These are phyloP conservation scores for Sigmodon hispidus DNA, from an alignment of 2,113 vertebrate genomes.

Conservation along the genomic window DNA sequence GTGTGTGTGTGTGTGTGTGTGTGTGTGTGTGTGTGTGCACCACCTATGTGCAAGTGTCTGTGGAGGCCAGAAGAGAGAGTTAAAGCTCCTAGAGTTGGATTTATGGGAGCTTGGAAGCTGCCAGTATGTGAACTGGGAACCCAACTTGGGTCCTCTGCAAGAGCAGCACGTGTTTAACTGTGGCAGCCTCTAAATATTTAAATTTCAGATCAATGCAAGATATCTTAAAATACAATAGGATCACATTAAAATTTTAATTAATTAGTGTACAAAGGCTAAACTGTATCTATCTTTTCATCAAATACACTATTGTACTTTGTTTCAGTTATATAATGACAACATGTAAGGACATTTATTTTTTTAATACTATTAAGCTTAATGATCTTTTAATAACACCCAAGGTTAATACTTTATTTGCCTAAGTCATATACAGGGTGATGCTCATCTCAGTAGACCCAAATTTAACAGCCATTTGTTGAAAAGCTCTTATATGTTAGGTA, in stretches of 20 bases:
- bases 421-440: neutral
- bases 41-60: neutral
- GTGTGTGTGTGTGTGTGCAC: neutral
- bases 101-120: neutral
- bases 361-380: constrained; percentile 13
- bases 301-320: neutral
- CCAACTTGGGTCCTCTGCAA: neutral
- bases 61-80: neutral
- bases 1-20: neutral
- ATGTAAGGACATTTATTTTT: neutral
- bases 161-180: neutral
- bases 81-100: too few species aligned
- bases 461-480: constrained; percentile 19
- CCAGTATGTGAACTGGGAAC: neutral
- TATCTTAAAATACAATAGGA: neutral
- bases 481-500: neutral
- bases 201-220: neutral
- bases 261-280: neutral
- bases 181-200: neutral
- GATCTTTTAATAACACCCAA: neutral
- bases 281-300: neutral
- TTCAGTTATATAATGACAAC: neutral
- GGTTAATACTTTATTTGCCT: neutral
- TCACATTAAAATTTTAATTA: neutral
- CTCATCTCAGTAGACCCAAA: neutral